Conservation (phyloP, 2,113 vertebrate genomes). For the Ancistrus triradiatus region DNA sequence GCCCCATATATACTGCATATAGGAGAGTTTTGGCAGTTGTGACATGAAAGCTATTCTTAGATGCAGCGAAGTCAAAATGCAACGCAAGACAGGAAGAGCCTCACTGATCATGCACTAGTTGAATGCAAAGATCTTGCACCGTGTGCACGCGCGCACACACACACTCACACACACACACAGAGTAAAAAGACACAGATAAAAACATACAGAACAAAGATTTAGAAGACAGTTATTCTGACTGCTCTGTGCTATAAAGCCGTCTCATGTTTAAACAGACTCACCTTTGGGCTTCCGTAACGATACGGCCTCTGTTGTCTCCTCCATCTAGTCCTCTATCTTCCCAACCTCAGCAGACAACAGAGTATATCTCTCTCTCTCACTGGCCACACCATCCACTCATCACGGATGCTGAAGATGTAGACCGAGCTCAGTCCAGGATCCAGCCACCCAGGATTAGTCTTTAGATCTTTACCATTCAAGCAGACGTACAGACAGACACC, state of each 20-base stretch:
- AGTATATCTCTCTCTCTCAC: neutral
- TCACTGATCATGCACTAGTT: constrained; percentile 31
- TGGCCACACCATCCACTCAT: constrained; percentile 29
- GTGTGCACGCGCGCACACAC: constrained; percentile 10
- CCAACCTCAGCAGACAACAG: constrained; percentile 11
- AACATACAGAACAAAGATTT: neutral
- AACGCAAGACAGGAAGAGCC: constrained; percentile 58
- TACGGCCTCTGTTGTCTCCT: constrained; percentile 16
- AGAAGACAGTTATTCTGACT: neutral
- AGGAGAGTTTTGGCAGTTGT: neutral
- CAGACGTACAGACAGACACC: neutral
- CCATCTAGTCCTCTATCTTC: constrained; percentile 29
- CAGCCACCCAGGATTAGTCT: neutral
- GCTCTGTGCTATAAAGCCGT: neutral
- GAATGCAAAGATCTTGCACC: constrained; percentile 29
- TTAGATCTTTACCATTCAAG: constrained; percentile 1
- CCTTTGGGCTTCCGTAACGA: constrained; percentile 37
- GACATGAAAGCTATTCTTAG: constrained; percentile 6
- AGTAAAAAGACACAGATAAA: constrained; percentile 8
- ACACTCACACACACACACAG: constrained; percentile 28
- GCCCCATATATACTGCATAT: too few species aligned
- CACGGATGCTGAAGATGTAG: neutral
- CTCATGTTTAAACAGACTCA: constrained; percentile 16
- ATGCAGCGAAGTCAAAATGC: constrained; percentile 38
- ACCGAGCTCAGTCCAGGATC: neutral